Percentiles rank a stretch among this genome's conserved stretches.
phyloP scores from a whole-genome alignment of 2,797 vertebrate species.

The Hipposideros larvatus region DNA sequence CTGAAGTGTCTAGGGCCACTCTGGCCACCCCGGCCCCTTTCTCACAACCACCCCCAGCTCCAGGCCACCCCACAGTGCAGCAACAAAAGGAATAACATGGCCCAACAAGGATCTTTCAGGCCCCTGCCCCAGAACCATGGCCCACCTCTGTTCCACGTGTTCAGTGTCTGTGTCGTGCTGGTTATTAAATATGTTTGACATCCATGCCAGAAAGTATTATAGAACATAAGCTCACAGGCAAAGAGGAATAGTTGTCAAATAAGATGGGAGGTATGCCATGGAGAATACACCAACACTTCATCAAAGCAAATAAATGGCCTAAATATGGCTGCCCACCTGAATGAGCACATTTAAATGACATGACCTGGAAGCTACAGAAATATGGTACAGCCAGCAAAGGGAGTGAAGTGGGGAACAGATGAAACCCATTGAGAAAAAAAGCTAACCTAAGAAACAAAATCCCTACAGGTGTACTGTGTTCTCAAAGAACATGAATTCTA shows the following conservation, averaged over 20 bases:
- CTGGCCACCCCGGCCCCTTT: neutral
- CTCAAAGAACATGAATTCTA: neutral
- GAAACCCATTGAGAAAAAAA: neutral
- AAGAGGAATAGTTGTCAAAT: neutral
- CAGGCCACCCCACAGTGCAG: neutral
- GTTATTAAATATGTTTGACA: neutral
- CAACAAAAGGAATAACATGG: neutral
- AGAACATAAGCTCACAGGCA: neutral
- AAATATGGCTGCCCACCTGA: neutral
- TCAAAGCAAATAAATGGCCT: neutral
- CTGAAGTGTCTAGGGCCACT: neutral
- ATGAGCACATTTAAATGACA: neutral
- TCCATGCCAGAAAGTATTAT: neutral
- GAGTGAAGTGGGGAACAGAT: neutral
- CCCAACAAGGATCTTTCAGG: neutral
- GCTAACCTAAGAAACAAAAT: neutral
- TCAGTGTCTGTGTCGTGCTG: neutral
- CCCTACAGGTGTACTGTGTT: neutral
- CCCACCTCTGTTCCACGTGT: neutral
- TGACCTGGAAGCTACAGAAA: neutral
- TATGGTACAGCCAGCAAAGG: neutral
- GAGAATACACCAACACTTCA: neutral
- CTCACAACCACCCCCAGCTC: neutral
- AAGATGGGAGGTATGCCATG: neutral
- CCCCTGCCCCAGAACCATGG: neutral